Evolutionary conservation across 2,113 vertebrate genomes (phyloP).

Genomic region (Anser brachyrhynchus): DNA sequence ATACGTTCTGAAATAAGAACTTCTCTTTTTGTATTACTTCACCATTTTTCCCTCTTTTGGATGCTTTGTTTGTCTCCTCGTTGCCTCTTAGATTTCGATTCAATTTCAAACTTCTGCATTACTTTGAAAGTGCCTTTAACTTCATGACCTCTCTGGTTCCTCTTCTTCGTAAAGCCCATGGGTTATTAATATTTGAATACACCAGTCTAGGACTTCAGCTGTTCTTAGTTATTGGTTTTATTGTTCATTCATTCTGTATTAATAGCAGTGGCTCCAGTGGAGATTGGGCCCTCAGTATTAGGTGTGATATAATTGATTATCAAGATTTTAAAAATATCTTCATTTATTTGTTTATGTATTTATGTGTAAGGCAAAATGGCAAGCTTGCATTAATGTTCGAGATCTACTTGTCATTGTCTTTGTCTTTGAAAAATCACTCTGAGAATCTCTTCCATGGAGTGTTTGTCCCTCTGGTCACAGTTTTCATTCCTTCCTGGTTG

Average conservation of each 20-base stretch:
- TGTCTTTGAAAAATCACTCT: neutral
- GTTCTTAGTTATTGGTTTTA: neutral
- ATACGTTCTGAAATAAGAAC: neutral
- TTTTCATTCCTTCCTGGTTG: neutral
- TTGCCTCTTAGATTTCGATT: constrained; percentile 20
- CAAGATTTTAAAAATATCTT: neutral
- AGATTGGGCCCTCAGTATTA: neutral
- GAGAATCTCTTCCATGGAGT: neutral
- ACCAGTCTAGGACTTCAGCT: neutral
- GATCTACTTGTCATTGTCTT: neutral
- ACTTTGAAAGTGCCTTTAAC: neutral
- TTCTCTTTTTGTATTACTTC: neutral
- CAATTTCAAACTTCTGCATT: neutral
- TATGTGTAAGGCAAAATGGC: neutral
- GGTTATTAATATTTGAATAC: neutral
- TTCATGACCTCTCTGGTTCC: neutral
- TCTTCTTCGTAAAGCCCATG: neutral
- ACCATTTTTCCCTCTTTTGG: neutral
- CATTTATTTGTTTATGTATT: neutral
- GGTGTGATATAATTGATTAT: neutral
- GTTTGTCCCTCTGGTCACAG: neutral
- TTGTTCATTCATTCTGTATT: neutral
- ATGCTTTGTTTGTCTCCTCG: neutral
- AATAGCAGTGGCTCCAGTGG: neutral
- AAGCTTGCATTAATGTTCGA: neutral